phyloP scores from a whole-genome alignment of 1,140 invertebrate species.

The Megathymus violae region DNA sequence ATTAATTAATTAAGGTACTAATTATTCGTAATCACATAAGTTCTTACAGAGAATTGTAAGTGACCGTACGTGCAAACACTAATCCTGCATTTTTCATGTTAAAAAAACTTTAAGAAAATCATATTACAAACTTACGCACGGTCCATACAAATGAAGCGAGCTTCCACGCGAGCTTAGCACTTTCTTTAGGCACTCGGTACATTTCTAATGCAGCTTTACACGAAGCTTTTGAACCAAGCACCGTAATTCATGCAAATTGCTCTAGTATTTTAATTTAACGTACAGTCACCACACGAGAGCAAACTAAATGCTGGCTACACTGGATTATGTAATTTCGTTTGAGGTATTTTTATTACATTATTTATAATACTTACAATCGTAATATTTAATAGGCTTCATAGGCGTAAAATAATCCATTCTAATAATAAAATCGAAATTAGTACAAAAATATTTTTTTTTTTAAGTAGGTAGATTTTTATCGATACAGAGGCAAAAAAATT shows the following conservation, averaged over 20 bases:
- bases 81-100: not conserved
- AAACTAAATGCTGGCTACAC: not conserved
- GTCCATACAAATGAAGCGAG: not conserved
- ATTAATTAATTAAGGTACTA: not conserved
- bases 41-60: not conserved
- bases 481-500: too few species aligned
- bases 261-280: not conserved
- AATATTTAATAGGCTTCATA: too few species aligned
- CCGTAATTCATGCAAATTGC: not conserved
- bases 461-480: too few species aligned
- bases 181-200: not conserved
- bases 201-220: not conserved
- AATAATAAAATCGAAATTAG: too few species aligned
- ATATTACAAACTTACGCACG: not conserved
- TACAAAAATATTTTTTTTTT: too few species aligned
- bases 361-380: too few species aligned
- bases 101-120: not conserved
- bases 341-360: too few species aligned
- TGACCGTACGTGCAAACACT: not conserved
- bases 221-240: not conserved
- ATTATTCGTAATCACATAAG: not conserved
- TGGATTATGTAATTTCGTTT: too few species aligned
- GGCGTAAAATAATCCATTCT: too few species aligned
- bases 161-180: not conserved
- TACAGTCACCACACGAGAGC: not conserved